Evolutionary conservation across 2,113 vertebrate genomes (phyloP).

Genomic region (Bubo scandiacus): DNA sequence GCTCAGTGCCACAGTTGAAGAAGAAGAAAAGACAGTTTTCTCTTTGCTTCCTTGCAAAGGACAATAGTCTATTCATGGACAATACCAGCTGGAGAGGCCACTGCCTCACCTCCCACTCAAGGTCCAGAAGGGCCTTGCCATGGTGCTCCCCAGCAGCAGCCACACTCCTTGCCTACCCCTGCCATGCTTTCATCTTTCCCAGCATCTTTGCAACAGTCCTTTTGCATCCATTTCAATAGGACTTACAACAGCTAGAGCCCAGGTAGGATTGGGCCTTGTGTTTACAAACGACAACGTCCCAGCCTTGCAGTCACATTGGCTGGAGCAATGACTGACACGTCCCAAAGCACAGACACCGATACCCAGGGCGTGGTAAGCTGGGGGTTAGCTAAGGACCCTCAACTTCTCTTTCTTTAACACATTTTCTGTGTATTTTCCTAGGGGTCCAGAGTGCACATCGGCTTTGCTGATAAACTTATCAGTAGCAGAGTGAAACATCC

Average conservation of each 20-base stretch:
- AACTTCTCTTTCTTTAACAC: not conserved
- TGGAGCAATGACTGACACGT: not conserved
- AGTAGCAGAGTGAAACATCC: not conserved
- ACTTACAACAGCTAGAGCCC: not conserved
- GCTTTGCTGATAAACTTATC: slow-evolving; percentile 42
- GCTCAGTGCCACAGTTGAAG: not conserved
- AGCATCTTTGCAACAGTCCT: not conserved
- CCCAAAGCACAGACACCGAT: not conserved
- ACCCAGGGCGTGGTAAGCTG: not conserved
- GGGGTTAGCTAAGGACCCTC: slow-evolving; percentile 15
- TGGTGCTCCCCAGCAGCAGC: fast-evolving
- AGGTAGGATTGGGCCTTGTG: not conserved
- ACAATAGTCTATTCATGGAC: not conserved
- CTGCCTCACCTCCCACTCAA: not conserved
- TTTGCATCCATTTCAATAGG: not conserved
- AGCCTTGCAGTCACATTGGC: not conserved
- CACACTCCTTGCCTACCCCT: not conserved
- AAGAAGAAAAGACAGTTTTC: not conserved
- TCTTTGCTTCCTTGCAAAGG: slow-evolving; percentile 12
- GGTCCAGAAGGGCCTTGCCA: not conserved
- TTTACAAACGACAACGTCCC: not conserved
- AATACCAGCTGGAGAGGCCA: not conserved
- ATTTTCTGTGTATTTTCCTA: slow-evolving; percentile 1
- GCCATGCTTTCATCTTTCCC: not conserved
- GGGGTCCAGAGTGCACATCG: not conserved